Evolutionary conservation across 2,888 invertebrate species (phyloP).

Genomic region (Brachypterus glaber): DNA sequence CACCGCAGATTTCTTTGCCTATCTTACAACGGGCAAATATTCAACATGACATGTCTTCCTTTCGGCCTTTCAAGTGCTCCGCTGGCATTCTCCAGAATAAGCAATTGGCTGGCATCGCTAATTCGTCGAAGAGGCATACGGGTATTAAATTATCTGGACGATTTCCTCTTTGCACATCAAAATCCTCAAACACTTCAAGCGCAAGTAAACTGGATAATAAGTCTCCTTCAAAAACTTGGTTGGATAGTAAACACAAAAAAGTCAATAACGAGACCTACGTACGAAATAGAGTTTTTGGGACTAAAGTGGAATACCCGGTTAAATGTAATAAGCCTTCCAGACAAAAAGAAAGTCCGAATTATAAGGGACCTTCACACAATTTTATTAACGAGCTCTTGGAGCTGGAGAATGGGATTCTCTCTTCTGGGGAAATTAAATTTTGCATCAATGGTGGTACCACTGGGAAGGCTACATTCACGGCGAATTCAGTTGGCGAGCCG

Average conservation of each 20-base stretch:
- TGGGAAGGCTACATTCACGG: slow-evolving; percentile 3
- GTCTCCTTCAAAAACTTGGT: slow-evolving; percentile 6
- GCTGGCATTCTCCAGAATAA: slow-evolving; percentile 18
- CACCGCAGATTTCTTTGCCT: slow-evolving; percentile 16
- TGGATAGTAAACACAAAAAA: slow-evolving; percentile 11
- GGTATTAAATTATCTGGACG: slow-evolving; percentile 25
- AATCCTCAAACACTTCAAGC: slow-evolving; percentile 2
- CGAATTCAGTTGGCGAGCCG: not conserved
- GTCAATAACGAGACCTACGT: slow-evolving; percentile 7
- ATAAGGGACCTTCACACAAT: not conserved
- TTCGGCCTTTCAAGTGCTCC: slow-evolving; percentile 25
- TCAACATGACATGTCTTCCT: slow-evolving; percentile 18
- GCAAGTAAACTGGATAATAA: slow-evolving; percentile 7
- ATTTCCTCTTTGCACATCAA: slow-evolving; percentile 16
- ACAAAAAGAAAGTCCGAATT: no score
- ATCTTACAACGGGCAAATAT: slow-evolving; percentile 9
- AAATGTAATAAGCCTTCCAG: not conserved
- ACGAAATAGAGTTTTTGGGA: slow-evolving; percentile 13
- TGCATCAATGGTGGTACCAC: not conserved
- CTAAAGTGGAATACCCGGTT: slow-evolving; percentile 14
- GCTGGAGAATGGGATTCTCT: slow-evolving; percentile 2
- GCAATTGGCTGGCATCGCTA: slow-evolving; percentile 23
- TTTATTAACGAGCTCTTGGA: not conserved
- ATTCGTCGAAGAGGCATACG: slow-evolving; percentile 18
- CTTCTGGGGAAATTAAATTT: not conserved